Percentiles rank a stretch among this genome's conserved stretches.
These are phyloP conservation scores for Sterna hirundo DNA, from an alignment of 2,113 vertebrate genomes.

Conservation along the genomic window DNA sequence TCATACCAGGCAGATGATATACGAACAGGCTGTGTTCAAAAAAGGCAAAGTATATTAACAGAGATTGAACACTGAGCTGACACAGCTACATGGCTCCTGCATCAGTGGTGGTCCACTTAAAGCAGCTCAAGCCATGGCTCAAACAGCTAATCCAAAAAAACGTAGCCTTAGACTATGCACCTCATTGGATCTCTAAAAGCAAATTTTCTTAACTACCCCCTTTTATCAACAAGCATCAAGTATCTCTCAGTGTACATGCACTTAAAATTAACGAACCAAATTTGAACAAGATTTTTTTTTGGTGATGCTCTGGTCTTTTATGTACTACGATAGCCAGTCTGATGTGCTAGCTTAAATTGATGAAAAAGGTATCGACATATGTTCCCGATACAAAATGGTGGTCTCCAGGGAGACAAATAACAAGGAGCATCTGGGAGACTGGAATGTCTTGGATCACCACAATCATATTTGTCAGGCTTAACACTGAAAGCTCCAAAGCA, in stretches of 20 bases:
- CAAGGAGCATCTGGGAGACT: not conserved
- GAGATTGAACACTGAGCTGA: not conserved
- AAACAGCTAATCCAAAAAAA: not conserved
- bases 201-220: not conserved
- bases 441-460: not conserved
- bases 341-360: not conserved
- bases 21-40: not conserved
- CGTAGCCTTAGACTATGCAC: not conserved
- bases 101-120: not conserved
- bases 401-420: not conserved
- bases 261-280: not conserved
- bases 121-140: not conserved
- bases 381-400: not conserved
- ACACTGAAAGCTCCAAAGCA: not conserved
- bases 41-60: not conserved
- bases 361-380: not conserved
- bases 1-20: not conserved
- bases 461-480: not conserved
- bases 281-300: not conserved
- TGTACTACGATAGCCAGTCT: not conserved
- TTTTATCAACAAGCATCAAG: not conserved
- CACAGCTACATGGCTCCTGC: not conserved
- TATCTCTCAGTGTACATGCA: not conserved
- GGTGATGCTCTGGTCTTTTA: not conserved
- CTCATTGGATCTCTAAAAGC: not conserved